phyloP scores from a whole-genome alignment of 2,797 vertebrate genomes.

The Pangasius mekongensis region DNA sequence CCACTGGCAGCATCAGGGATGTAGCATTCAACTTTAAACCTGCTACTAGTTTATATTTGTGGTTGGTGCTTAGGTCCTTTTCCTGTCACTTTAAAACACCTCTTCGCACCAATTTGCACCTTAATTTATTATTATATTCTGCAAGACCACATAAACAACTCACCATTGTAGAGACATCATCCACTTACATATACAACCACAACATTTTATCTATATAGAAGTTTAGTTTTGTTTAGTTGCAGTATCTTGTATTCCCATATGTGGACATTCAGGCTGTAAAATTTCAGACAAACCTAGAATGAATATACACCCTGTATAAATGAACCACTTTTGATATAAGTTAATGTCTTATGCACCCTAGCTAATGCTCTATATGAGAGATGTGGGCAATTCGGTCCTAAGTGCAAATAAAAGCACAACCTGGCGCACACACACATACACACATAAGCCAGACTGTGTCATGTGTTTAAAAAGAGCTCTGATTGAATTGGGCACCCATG shows the following conservation, averaged over 20 bases:
- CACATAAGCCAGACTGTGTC: not conserved
- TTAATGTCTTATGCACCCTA: not conserved
- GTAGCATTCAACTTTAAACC: not conserved
- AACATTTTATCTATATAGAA: not conserved
- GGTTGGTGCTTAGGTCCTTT: not conserved
- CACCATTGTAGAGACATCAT: not conserved
- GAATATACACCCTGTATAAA: not conserved
- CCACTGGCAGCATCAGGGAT: not conserved
- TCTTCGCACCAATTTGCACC: not conserved
- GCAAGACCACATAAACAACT: not conserved
- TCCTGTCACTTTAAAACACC: not conserved
- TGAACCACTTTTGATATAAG: not conserved
- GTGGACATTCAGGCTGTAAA: not conserved
- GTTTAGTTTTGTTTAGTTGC: not conserved
- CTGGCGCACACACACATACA: not conserved
- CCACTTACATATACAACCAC: not conserved
- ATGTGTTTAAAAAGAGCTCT: slow-evolving; percentile 40
- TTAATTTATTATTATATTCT: not conserved
- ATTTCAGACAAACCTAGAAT: not conserved
- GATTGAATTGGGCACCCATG: slow-evolving; percentile 34
- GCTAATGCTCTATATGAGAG: not conserved
- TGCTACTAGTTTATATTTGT: not conserved
- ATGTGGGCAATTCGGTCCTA: not conserved
- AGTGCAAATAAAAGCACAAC: not conserved
- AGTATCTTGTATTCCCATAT: not conserved